Conservation (phyloP, 2,113 vertebrate species). For the Maccullochella peelii region DNA sequence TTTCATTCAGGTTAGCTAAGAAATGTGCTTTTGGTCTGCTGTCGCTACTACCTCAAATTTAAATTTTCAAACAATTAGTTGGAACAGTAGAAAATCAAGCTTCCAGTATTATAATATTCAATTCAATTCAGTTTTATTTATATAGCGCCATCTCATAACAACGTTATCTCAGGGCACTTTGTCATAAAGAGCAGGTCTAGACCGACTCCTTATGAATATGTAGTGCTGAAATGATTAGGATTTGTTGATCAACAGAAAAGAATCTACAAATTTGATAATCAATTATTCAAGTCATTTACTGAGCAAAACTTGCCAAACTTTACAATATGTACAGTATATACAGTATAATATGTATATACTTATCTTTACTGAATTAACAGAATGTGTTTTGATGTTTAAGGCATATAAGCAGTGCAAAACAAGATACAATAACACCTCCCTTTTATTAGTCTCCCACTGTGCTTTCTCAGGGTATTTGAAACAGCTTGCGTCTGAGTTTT, state of each 20-base stretch:
- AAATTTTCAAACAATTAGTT: background rate
- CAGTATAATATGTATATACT: background rate
- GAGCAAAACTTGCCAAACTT: background rate
- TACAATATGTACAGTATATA: background rate
- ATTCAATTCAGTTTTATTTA: too few relatives aligned
- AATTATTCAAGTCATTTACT: background rate
- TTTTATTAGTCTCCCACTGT: background rate
- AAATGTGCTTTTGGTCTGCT: background rate
- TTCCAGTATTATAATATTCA: background rate
- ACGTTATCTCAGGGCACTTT: too few relatives aligned
- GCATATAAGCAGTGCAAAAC: background rate
- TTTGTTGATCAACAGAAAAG: background rate
- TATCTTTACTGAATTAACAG: background rate
- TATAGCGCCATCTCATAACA: too few relatives aligned
- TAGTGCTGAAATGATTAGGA: background rate
- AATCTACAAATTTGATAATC: background rate
- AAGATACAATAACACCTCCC: background rate
- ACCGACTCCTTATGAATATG: too few relatives aligned
- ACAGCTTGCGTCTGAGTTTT: conserved; percentile 30
- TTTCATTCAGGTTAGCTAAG: background rate
- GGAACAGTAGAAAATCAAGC: background rate
- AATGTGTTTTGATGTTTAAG: background rate
- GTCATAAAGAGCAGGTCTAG: too few relatives aligned
- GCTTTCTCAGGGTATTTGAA: conserved; percentile 16
- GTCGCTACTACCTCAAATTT: background rate